These are phyloP conservation scores for Xiphorhynchus elegans DNA, from an alignment of 2,113 vertebrate genomes.

Conservation along the genomic window DNA sequence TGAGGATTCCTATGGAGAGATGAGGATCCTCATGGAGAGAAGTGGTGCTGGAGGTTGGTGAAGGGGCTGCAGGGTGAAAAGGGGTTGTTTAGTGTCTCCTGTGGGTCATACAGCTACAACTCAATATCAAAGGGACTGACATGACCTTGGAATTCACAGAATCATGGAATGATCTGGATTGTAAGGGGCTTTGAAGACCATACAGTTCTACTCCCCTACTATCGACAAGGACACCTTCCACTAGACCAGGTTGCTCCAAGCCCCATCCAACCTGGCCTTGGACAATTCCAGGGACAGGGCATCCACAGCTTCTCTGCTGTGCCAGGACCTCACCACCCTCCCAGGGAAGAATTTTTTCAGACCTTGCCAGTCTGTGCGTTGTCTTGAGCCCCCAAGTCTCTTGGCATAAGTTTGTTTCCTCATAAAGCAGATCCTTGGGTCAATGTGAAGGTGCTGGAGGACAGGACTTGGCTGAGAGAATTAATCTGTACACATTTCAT, in stretches of 20 bases:
- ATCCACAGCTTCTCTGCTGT: background rate
- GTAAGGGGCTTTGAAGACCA: background rate
- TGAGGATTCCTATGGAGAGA: background rate
- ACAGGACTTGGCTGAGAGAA: background rate
- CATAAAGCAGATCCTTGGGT: background rate
- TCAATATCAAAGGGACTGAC: background rate
- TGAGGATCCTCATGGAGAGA: no score
- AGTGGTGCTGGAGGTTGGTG: background rate
- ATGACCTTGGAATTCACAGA: background rate
- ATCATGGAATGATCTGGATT: background rate
- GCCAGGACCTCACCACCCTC: background rate
- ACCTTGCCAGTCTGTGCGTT: no score
- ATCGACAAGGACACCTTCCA: background rate
- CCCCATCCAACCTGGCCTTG: background rate
- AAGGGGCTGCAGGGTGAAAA: background rate
- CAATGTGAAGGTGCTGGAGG: background rate
- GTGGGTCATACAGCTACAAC: background rate
- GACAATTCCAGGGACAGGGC: background rate
- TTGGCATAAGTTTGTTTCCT: background rate
- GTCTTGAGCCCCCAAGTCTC: background rate
- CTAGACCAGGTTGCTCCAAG: background rate
- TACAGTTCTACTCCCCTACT: background rate
- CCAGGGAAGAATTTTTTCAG: background rate
- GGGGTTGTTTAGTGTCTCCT: background rate
- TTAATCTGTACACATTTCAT: background rate